Conservation (phyloP, 2,113 vertebrate species). For the Atlantisia rogersi region DNA sequence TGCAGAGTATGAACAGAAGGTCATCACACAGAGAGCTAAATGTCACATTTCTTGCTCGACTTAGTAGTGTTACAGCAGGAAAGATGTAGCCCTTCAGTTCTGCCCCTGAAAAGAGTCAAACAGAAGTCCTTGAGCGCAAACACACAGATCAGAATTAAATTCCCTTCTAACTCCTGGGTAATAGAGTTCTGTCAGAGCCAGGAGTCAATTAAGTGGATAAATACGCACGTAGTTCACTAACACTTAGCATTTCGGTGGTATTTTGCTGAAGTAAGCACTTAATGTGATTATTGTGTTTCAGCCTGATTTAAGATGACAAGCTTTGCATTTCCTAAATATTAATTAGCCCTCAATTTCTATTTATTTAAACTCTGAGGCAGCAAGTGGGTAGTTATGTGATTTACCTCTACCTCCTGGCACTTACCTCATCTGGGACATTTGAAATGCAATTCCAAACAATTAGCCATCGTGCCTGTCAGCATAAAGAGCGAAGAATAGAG, state of each 20-base stretch:
- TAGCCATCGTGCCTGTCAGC: constrained; percentile 63
- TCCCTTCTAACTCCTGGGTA: constrained; percentile 58
- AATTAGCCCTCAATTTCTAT: constrained; percentile 68
- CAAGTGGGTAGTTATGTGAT: constrained; percentile 65
- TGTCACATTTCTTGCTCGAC: not conserved
- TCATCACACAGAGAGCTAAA: not conserved
- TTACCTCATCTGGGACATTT: constrained; percentile 46
- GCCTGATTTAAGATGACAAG: constrained; percentile 76
- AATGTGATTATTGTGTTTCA: constrained; percentile 72
- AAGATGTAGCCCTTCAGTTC: not conserved
- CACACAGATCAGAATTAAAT: constrained; percentile 67
- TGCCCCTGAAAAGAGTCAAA: constrained; percentile 16
- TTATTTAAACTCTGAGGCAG: constrained; percentile 54
- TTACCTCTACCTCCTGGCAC: constrained; percentile 67
- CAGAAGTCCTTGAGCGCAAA: constrained; percentile 63
- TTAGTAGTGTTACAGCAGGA: not conserved
- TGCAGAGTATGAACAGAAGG: not conserved
- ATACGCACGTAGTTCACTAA: constrained; percentile 22
- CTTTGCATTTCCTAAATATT: constrained; percentile 74
- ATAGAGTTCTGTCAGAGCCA: constrained; percentile 63
- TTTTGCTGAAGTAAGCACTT: constrained; percentile 70
- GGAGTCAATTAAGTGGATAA: constrained; percentile 69
- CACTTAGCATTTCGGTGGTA: constrained; percentile 44
- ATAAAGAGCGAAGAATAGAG: constrained; percentile 9
- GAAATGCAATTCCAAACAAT: constrained; percentile 66